Percentiles rank a stretch among this genome's conserved stretches.
Evolutionary conservation across 2,888 invertebrate species (phyloP).

Genomic region (Mimumesa dahlbomi): DNA sequence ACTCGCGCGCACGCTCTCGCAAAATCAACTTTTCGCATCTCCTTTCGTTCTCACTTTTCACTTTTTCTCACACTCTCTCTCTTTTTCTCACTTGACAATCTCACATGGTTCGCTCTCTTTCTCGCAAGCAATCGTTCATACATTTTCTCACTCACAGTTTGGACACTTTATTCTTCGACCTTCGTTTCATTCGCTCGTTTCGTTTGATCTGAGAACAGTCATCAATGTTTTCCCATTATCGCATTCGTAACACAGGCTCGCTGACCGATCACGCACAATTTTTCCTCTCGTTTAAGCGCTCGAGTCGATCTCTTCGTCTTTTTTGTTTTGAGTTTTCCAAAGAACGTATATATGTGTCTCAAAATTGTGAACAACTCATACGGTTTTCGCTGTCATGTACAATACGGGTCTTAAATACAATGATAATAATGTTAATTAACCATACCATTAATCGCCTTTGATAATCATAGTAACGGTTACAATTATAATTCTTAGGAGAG

Average conservation of each 20-base stretch:
- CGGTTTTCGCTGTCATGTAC: conserved; percentile 76
- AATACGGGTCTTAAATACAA: conserved; percentile 75
- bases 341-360: conserved; percentile 77
- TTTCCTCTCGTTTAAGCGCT: conserved; percentile 51
- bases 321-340: conserved; percentile 65
- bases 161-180: no score
- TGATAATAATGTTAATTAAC: conserved; percentile 69
- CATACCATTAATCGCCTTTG: conserved; percentile 69
- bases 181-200: no score
- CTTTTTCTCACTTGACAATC: not conserved
- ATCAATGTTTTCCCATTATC: no score
- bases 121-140: conserved; percentile 12
- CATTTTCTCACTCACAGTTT: conserved; percentile 4
- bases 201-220: no score
- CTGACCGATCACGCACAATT: conserved; percentile 26
- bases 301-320: conserved; percentile 60
- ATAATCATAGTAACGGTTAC: conserved; percentile 36
- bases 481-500: conserved; percentile 19
- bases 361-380: conserved; percentile 79
- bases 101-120: not conserved
- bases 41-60: conserved; percentile 16
- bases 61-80: conserved; percentile 14
- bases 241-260: no score
- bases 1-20: conserved; percentile 11
- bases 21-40: conserved; percentile 20